Evolutionary conservation across 2,888 invertebrate genomes (phyloP), one percentile per base, ranked within the genome.

Genomic region (Baccha elongata): DNA sequence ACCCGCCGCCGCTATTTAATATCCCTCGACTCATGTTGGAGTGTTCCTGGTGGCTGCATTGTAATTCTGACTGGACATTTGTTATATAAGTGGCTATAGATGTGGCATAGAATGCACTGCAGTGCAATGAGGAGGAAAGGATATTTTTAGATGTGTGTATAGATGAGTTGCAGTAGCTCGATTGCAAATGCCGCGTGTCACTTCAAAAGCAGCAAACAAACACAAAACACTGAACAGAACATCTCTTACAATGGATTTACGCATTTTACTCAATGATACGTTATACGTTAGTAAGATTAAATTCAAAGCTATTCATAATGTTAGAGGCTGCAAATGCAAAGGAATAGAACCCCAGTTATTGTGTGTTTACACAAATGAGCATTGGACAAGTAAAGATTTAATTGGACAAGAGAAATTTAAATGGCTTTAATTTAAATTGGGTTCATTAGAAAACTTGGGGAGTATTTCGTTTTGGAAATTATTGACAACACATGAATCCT

Each of bases 111-210:
- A 8, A 32, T n/a, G n/a, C 46, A 40, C 19, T 19, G 29, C 29
- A 4, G 48, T 37, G 19, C 44, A 58, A 23, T 37, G 26, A 6
- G 42, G 29, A 52, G 60, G 17, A 11, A 40, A 19, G 19, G 21
- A n/a, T n/a, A n/a, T n/a, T n/a, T 46, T 19, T 60, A 40, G 68
- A n/a, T n/a, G 74, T 73, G 68, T 52, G 44, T 17, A 52, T 40
- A 32, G 29, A 17, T 19, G 67, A 69, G 75, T 78, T 68, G 78
- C 83, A 72, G 72, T 78, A 50, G 72, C 78, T 83, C 78, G 73
- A 78, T 78, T 73, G 64, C 52, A 46, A 78, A 78, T 78, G 83
- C 83, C 83, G 78, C 83, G 83, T 83, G 83, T 83, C 83, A 78
- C 78, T 78, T 76, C 76, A 76, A 83, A 72, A 52, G 64, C 68